A percentile compares a stretch with the other conserved stretches of the same genome.
These are phyloP conservation scores for Crotophaga sulcirostris DNA, from an alignment of 2,113 vertebrate species.

Conservation along the genomic window DNA sequence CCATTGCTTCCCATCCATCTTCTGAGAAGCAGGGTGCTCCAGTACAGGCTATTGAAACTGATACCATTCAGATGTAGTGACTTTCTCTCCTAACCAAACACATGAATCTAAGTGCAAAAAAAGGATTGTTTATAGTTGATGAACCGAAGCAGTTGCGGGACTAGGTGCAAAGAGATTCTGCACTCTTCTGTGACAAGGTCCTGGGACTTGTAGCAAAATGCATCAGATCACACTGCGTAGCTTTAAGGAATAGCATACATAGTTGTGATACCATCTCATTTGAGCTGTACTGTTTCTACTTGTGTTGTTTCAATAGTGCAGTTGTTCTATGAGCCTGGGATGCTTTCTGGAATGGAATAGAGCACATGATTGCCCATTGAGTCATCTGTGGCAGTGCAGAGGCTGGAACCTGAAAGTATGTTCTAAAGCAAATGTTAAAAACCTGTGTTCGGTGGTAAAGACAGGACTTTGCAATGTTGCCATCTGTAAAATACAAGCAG, in stretches of 20 bases:
- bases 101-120: neutral
- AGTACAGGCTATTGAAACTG: neutral
- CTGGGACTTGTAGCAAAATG: neutral
- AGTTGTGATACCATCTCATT: slow-evolving; percentile 7
- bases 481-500: neutral
- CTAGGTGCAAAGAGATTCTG: neutral
- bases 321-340: neutral
- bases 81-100: neutral
- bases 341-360: neutral
- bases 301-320: neutral
- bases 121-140: neutral
- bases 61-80: neutral
- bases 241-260: neutral
- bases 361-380: neutral
- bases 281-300: neutral
- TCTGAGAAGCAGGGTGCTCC: neutral
- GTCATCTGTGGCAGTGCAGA: neutral
- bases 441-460: neutral
- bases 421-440: neutral
- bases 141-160: neutral
- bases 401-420: neutral
- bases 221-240: neutral
- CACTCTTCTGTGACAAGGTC: neutral
- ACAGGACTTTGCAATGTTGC: neutral
- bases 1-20: neutral